phyloP scores from a whole-genome alignment of 2,888 invertebrate genomes.

The Ennomos quercinarius region DNA sequence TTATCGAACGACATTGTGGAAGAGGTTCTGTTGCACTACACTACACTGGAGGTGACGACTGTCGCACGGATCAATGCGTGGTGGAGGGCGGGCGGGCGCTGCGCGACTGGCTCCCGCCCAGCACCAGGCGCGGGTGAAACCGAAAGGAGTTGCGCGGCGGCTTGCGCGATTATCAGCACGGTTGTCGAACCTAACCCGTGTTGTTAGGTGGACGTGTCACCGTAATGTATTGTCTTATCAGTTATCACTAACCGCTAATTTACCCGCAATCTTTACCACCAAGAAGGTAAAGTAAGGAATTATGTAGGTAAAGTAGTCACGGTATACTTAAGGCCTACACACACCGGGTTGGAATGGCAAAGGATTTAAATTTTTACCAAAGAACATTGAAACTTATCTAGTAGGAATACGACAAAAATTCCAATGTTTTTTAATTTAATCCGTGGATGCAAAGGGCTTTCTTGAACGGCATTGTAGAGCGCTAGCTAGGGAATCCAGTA shows the following conservation, averaged over 20 bases:
- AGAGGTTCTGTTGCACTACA: slow-evolving; percentile 48
- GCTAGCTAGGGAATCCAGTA: too few species aligned
- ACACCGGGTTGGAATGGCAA: too few species aligned
- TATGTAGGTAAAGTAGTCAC: neutral
- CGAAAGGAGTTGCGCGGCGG: slow-evolving; percentile 56
- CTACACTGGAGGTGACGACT: slow-evolving; percentile 45
- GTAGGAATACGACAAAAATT: too few species aligned
- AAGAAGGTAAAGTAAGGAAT: neutral
- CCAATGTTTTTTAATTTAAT: too few species aligned
- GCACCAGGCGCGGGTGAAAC: slow-evolving; percentile 61
- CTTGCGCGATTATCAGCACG: slow-evolving; percentile 39
- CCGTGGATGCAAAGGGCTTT: too few species aligned
- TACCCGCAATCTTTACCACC: slow-evolving; percentile 13
- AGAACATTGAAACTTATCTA: too few species aligned
- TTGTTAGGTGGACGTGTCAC: slow-evolving; percentile 19
- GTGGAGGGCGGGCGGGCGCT: slow-evolving; percentile 54
- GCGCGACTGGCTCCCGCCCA: slow-evolving; percentile 72
- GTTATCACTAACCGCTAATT: slow-evolving; percentile 3
- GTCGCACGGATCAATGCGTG: slow-evolving; percentile 68
- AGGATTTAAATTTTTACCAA: too few species aligned
- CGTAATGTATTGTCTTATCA: slow-evolving; percentile 8
- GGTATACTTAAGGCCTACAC: too few species aligned
- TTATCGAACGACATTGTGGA: slow-evolving; percentile 85
- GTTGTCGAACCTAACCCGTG: slow-evolving; percentile 20
- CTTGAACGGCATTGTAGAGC: too few species aligned